Percentiles rank a stretch among this genome's conserved stretches.
These are phyloP conservation scores for Drosophila setosimentum DNA, from an alignment of 2,888 invertebrate genomes.

Conservation along the genomic window DNA sequence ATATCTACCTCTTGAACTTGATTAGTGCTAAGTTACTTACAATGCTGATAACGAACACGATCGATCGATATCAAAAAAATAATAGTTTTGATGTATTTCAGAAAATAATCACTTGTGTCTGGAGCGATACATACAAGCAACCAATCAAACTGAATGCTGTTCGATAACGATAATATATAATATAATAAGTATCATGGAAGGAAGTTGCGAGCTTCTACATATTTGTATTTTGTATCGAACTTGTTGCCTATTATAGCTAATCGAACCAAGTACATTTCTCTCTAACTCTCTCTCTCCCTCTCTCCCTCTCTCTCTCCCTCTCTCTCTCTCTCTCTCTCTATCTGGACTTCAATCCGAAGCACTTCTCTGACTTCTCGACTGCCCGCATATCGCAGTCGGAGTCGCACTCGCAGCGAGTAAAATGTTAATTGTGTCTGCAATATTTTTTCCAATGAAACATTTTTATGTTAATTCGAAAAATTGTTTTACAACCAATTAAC, in stretches of 20 bases:
- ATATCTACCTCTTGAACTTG: not conserved
- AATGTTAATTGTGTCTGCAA: constrained; percentile 66
- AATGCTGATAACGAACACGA: not conserved
- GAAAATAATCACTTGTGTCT: no score
- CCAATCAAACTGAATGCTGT: not conserved
- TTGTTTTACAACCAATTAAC: constrained; percentile 83
- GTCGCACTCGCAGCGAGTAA: constrained; percentile 38
- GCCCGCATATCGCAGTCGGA: constrained; percentile 44
- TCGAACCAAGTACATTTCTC: constrained; percentile 1
- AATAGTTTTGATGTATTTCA: not conserved
- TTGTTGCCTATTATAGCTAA: not conserved
- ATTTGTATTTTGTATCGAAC: not conserved
- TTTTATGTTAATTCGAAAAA: constrained; percentile 81
- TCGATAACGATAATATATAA: constrained; percentile 4
- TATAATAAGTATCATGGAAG: no score
- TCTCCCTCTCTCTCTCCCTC: not conserved
- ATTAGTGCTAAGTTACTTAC: not conserved
- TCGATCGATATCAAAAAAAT: not conserved
- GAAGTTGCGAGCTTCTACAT: not conserved
- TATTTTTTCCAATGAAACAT: constrained; percentile 80
- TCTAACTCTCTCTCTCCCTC: not conserved
- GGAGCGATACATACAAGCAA: not conserved
- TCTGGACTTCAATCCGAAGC: no score
- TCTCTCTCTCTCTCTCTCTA: not conserved
- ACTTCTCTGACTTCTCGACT: not conserved